These are phyloP conservation scores for Latrodectus geometricus DNA, from an alignment of 1,140 invertebrate genomes.

Conservation along the genomic window DNA sequence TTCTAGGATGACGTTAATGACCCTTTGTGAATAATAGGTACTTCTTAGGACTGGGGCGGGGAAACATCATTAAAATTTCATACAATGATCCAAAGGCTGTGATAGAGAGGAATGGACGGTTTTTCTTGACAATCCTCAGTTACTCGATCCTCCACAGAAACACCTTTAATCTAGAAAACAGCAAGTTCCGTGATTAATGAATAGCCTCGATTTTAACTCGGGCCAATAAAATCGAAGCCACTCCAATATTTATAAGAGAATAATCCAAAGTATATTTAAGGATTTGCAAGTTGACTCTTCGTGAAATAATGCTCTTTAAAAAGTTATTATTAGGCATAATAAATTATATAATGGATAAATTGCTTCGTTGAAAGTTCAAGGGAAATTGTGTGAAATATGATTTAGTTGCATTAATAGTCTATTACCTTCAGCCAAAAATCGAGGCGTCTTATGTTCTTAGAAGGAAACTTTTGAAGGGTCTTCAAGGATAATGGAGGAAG, in stretches of 20 bases:
- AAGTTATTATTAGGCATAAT: conserved; percentile 31
- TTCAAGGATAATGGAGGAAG: not conserved
- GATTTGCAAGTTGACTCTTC: conserved; percentile 21
- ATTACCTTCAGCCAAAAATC: too few species aligned
- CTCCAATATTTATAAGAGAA: conserved; percentile 51
- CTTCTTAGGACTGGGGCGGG: conserved; percentile 30
- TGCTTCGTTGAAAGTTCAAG: conserved; percentile 6
- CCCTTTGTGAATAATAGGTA: conserved; percentile 51
- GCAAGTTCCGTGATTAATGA: conserved; percentile 46
- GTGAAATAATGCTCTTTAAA: conserved; percentile 31
- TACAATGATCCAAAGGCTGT: conserved; percentile 39
- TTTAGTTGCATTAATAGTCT: not conserved
- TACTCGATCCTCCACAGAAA: conserved; percentile 52
- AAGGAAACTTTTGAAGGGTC: not conserved
- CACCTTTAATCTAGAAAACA: conserved; percentile 54
- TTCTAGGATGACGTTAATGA: conserved; percentile 57
- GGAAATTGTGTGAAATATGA: not conserved
- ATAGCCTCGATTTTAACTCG: not conserved
- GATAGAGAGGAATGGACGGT: conserved; percentile 26
- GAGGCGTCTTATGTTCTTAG: not conserved
- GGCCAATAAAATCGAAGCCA: conserved; percentile 45
- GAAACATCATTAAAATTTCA: conserved; percentile 60
- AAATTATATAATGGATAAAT: not conserved
- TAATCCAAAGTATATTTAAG: conserved; percentile 41
- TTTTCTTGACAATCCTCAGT: conserved; percentile 39